phyloP scores from a whole-genome alignment of 2,888 invertebrate species.

The Patella caerulea region DNA sequence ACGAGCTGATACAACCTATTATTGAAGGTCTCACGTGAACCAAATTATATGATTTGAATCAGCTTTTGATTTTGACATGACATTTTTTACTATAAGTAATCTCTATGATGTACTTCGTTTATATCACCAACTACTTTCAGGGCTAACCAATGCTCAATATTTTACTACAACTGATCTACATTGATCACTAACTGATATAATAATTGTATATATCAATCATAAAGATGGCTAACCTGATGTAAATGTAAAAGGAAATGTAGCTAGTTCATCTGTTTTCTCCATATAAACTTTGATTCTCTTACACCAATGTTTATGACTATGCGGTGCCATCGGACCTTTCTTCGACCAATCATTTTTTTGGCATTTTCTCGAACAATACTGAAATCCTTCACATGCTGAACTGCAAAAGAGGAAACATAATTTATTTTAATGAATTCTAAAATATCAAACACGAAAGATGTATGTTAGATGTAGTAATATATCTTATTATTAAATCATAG shows the following conservation, averaged over 20 bases:
- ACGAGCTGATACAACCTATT: too few species aligned
- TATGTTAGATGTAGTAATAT: too few species aligned
- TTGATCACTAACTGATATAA: background rate
- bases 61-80: too few species aligned
- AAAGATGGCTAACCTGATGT: constrained; percentile 34
- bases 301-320: constrained; percentile 50
- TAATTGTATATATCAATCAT: background rate
- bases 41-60: too few species aligned
- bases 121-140: background rate
- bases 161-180: too few species aligned
- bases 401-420: constrained; percentile 25
- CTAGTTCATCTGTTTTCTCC: constrained; percentile 37
- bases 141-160: too few species aligned
- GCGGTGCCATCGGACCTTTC: constrained; percentile 20
- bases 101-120: too few species aligned
- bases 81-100: too few species aligned
- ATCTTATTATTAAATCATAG: too few species aligned
- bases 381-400: constrained; percentile 42
- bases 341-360: constrained; percentile 41
- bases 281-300: constrained; percentile 44
- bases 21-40: too few species aligned
- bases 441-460: too few species aligned
- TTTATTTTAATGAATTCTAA: background rate
- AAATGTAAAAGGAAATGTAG: constrained; percentile 51
- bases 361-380: constrained; percentile 52